Evolutionary conservation across 2,888 invertebrate genomes (phyloP).

Genomic region (Diaprepes abbreviatus): DNA sequence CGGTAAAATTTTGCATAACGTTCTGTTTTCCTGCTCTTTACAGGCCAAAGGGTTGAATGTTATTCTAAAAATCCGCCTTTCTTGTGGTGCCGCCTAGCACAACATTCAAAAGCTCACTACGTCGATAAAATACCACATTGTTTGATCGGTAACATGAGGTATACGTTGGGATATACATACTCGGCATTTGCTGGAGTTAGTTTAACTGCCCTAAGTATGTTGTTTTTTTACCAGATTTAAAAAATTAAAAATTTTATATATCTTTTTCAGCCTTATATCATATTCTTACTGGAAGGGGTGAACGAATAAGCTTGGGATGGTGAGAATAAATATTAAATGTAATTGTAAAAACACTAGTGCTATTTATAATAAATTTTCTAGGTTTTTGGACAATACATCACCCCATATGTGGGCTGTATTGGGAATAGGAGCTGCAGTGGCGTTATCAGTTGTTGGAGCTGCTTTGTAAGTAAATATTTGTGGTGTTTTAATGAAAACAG

Average conservation of each 20-base stretch:
- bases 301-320: conserved; percentile 91
- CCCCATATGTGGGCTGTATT: conserved; percentile 97
- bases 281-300: conserved; percentile 88
- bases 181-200: conserved; percentile 50
- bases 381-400: conserved; percentile 89
- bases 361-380: conserved; percentile 56
- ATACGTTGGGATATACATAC: conserved; percentile 18
- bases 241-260: too few species aligned
- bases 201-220: conserved; percentile 30
- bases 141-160: conserved; percentile 5
- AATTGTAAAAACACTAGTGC: not conserved
- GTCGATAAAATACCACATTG: conserved; percentile 3
- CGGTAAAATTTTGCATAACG: not conserved
- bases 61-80: too few species aligned
- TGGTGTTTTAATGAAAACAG: not conserved
- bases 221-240: too few species aligned
- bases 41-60: not conserved
- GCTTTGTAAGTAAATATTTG: conserved; percentile 82
- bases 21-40: not conserved
- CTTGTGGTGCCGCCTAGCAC: conserved; percentile 1
- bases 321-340: conserved; percentile 61
- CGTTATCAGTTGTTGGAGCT: conserved; percentile 96
- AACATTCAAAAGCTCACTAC: not conserved
- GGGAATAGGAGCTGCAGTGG: conserved; percentile 92
- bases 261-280: conserved; percentile 72